Evolutionary conservation across 2,113 vertebrate species (phyloP).

Genomic region (Aix galericulata): DNA sequence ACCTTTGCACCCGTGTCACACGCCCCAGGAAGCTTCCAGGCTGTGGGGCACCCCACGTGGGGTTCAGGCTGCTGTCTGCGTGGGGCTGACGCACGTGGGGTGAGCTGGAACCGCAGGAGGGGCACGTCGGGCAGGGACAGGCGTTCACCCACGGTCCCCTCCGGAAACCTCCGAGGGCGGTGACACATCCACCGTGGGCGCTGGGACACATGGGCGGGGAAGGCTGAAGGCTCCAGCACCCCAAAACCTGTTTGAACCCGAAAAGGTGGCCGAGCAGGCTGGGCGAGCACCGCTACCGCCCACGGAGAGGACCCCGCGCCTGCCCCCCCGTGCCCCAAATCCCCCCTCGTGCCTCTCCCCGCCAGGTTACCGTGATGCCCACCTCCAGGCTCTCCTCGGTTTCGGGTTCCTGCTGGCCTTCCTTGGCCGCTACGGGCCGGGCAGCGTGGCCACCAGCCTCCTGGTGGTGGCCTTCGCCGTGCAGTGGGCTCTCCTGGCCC

Average conservation of each 20-base stretch:
- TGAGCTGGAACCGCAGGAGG: neutral
- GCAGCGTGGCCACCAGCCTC: slow-evolving; percentile 86
- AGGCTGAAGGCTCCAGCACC: neutral
- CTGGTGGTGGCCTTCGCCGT: slow-evolving; percentile 83
- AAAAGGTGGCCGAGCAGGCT: neutral
- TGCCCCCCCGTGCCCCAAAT: fast-evolving
- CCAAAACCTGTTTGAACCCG: neutral
- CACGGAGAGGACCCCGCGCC: neutral
- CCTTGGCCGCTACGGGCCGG: slow-evolving; percentile 84
- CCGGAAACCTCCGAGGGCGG: neutral
- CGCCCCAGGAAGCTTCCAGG: neutral
- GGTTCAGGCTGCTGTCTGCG: fast-evolving
- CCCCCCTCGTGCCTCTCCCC: neutral
- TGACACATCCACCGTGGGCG: fast-evolving
- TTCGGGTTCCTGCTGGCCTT: slow-evolving; percentile 94
- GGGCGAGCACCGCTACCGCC: too few relatives aligned
- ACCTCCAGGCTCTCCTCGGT: slow-evolving; percentile 88
- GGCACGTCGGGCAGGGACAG: fast-evolving
- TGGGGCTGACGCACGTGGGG: fast-evolving
- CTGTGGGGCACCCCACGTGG: fast-evolving
- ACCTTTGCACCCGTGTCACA: fast-evolving
- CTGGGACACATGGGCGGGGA: fast-evolving
- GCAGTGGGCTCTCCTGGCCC: slow-evolving; percentile 91
- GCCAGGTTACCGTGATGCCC: slow-evolving; percentile 88
- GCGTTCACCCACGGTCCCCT: fast-evolving